A percentile compares a stretch with the other conserved stretches of the same genome.
phyloP scores from a whole-genome alignment of 2,888 invertebrate genomes.

The Drosophila barbarae region DNA sequence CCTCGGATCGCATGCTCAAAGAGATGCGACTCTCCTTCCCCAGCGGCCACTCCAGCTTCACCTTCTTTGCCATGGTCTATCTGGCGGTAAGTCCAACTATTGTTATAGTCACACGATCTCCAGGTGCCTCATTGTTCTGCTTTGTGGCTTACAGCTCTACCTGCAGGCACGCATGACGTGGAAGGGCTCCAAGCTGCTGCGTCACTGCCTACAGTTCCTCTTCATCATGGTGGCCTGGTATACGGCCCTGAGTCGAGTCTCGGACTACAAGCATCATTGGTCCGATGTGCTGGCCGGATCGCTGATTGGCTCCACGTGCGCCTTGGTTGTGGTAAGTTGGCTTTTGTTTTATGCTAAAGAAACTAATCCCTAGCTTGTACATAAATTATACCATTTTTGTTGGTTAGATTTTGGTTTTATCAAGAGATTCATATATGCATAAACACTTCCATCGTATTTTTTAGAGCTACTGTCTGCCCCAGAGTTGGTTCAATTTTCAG shows the following conservation, averaged over 20 bases:
- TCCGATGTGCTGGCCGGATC: constrained; percentile 95
- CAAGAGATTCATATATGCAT: constrained; percentile 11
- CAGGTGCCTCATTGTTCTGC: constrained; percentile 14
- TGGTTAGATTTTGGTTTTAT: neutral
- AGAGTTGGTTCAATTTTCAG: constrained; percentile 77
- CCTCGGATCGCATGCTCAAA: constrained; percentile 82
- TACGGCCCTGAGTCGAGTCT: constrained; percentile 93
- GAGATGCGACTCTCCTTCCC: constrained; percentile 93
- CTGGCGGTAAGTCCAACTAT: constrained; percentile 85
- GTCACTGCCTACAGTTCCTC: constrained; percentile 91
- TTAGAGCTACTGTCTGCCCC: constrained; percentile 74
- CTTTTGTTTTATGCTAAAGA: neutral
- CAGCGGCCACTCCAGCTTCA: constrained; percentile 94
- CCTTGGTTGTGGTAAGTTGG: constrained; percentile 85
- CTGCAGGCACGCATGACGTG: constrained; percentile 91
- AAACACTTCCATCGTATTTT: constrained; percentile 64
- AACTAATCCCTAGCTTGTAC: neutral
- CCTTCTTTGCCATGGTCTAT: constrained; percentile 91
- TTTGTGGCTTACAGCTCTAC: constrained; percentile 85
- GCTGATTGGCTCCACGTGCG: constrained; percentile 84
- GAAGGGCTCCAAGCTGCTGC: constrained; percentile 88
- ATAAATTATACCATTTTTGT: neutral
- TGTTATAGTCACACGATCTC: constrained; percentile 24
- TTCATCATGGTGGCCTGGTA: constrained; percentile 90
- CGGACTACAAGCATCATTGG: constrained; percentile 99